Evolutionary conservation across 2,888 invertebrate species (phyloP), one percentile per base, ranked within the genome.

Genomic region (Trissoscelio sp.): DNA sequence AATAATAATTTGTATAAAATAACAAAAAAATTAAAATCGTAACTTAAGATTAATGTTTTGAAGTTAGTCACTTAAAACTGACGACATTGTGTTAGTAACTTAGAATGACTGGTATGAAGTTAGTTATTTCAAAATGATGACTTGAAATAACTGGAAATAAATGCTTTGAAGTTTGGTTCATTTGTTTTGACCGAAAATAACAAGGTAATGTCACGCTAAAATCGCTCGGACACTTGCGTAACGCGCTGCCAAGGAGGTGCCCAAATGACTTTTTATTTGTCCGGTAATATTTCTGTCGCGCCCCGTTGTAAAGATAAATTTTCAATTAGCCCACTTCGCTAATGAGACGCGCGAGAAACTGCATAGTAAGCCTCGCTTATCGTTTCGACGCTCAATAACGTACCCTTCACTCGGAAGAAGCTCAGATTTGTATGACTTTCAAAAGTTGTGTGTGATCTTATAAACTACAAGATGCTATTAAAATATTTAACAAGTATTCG

Each of bases 251-350:
- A 5, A 48, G 18, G 53, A 64, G 57, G 57, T 51, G 37, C 42
- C 42, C 3, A 57, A 37, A 22, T 28, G 42, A 48, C 22, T 62
- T 64, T 78, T 78, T 70, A 42, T 78, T 70, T 31, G 44, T 37
- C 37, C 14, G 31, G 66, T 14, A 64, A 72, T 72, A 48, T 70
- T 62, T 70, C 46, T 48, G 46, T 70, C 64, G 24, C 55, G 64
- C 48, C 20, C 51, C 39, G 72, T 64, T 78, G 70, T 42, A 42
- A 73, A 72, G 79, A 79, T 72, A 79, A 79, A 79, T 79, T 79
- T 79, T 79, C 79, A 79, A 79, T 79, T 79, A 72, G 72, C 79
- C 79, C 72, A 79, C 72, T 79, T 79, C 44, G 51, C 72, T 79
- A 79, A 79, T 79, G 72, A 79, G 70, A 79, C 70, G 66, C 72